These are phyloP conservation scores for Epicauta chinensis DNA, from an alignment of 1,140 invertebrate species.

Conservation along the genomic window DNA sequence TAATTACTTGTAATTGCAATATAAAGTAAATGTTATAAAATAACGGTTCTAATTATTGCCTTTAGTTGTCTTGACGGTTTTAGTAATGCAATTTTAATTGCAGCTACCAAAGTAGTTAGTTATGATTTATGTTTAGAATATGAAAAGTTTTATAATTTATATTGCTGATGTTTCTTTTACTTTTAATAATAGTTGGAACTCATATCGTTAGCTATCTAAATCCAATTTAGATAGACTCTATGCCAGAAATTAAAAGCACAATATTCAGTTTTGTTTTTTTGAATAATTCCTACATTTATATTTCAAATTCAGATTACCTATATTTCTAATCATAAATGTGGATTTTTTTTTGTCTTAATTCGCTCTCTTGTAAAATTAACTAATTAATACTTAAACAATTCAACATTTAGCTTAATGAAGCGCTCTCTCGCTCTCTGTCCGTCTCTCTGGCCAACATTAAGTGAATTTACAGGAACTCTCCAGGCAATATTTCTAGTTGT, in stretches of 20 bases:
- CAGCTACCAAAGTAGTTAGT: constrained; percentile 2
- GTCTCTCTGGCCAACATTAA: constrained; percentile 21
- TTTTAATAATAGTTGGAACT: no score
- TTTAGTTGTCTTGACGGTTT: constrained; percentile 11
- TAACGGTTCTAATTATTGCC: constrained; percentile 8
- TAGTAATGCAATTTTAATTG: constrained; percentile 15
- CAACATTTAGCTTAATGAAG: constrained; percentile 3
- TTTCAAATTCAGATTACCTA: no score
- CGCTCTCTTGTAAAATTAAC: constrained; percentile 8
- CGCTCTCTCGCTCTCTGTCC: no score
- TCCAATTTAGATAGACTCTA: no score
- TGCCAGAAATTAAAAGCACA: no score
- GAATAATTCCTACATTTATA: no score
- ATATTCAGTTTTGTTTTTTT: no score
- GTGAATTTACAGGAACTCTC: constrained; percentile 24
- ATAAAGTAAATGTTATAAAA: constrained; percentile 5
- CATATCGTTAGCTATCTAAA: no score
- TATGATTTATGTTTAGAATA: constrained; percentile 1
- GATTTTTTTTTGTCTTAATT: not conserved
- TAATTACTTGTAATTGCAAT: not conserved
- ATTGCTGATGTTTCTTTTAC: not conserved
- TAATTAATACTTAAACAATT: constrained; percentile 10
- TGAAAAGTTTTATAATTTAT: constrained; percentile 4
- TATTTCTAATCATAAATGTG: no score
- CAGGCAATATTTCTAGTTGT: constrained; percentile 31